Conservation (phyloP, 2,797 vertebrate genomes). For the Ibycter americanus region DNA sequence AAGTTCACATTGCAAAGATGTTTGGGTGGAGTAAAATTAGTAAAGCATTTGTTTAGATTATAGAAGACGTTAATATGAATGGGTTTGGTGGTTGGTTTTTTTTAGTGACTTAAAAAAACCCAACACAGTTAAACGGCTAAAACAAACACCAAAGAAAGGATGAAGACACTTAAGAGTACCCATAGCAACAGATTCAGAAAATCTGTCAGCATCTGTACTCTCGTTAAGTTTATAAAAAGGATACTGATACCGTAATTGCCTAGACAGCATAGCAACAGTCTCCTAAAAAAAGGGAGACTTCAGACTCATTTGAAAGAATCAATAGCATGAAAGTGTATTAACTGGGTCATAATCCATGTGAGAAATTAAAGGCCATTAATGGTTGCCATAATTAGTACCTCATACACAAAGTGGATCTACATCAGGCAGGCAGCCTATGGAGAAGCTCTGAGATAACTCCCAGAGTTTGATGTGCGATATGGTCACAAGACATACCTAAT, state of each 20-base stretch:
- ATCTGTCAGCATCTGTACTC: not conserved
- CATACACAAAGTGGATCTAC: not conserved
- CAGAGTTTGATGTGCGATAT: not conserved
- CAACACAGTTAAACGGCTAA: not conserved
- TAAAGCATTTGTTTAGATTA: not conserved
- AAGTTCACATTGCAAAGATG: not conserved
- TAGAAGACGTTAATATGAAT: not conserved
- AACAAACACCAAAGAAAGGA: not conserved
- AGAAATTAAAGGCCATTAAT: not conserved
- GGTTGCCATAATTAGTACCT: not conserved
- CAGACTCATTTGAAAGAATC: not conserved
- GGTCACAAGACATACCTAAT: not conserved
- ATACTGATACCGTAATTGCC: slow-evolving; percentile 1
- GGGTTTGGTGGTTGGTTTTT: fast-evolving
- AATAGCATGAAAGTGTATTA: not conserved
- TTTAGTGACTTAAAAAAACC: not conserved
- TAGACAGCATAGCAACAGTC: not conserved
- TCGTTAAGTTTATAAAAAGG: not conserved
- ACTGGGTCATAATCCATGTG: not conserved
- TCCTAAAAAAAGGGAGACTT: not conserved
- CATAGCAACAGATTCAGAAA: slow-evolving; percentile 21
- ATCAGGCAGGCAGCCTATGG: not conserved
- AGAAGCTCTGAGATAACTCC: not conserved
- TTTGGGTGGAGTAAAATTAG: not conserved
- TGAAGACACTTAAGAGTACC: not conserved